Base-by-base conservation (phyloP, 2,888 invertebrate species). In the Lithophane leautieri region DNA sequence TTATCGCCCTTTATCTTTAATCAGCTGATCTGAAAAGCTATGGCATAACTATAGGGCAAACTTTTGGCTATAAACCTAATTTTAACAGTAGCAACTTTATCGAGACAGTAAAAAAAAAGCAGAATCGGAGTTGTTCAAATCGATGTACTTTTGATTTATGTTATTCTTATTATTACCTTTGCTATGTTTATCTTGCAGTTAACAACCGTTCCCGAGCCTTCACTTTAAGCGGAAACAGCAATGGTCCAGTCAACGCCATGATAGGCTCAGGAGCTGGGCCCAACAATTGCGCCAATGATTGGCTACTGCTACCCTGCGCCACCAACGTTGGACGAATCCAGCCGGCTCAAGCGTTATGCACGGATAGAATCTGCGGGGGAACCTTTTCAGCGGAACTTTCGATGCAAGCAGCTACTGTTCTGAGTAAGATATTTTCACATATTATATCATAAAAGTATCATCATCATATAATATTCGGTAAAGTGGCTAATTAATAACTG, bases 291-390 rank as follows among this genome's bases (percentile, higher is more conserved):
- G 97, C 97, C 78, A 97, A 97, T 67, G 98, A 98, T 92, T 98
- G 98, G 97, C 93, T 98, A 8, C 94, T 98, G 76, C 97, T 98
- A 62, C 98, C 98, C 0, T 98, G 98, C 90, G 98, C 98, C 0
- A 96, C 97, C 40, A 98, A 98, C 89, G 97, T 97, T 34, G 98
- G 98, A 4, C 94, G 97, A 75, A 90, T 94, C 47, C 97, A 97
- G 54, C 97, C 97, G 0, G 96, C 97, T 65, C 97, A 97, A 58
- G 97, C 96, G 8, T 87, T 97, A 0, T 98, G 98, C 88, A 98
- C 98, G 4, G 98, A 98, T 93, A 97, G 98, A 73, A 97, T 98
- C 56, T 98, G 98, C 88, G 98, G 98, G 0, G 98, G 98, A 6
- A 97, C 98, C 0, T 97, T 98, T 86, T 98, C 97, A 72, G 96